Percentiles rank a stretch among this genome's conserved stretches.
Evolutionary conservation across 2,113 vertebrate species (phyloP).

Genomic region (Myotis davidii): DNA sequence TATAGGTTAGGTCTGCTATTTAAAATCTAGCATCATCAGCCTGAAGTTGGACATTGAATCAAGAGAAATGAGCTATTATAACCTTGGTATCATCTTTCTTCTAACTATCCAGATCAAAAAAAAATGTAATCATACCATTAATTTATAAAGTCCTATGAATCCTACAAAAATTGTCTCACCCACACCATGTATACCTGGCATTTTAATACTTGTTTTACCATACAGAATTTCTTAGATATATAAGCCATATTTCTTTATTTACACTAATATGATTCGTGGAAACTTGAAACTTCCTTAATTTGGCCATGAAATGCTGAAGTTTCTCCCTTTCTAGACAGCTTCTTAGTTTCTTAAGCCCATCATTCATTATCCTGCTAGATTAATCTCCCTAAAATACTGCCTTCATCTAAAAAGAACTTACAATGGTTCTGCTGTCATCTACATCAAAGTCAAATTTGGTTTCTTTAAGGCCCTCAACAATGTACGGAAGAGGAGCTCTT

Average conservation of each 20-base stretch:
- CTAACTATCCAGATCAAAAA: neutral
- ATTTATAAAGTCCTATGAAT: neutral
- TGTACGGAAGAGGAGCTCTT: neutral
- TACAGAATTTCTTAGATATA: neutral
- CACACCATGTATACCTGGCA: neutral
- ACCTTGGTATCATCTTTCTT: neutral
- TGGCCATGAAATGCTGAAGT: neutral
- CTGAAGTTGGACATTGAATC: neutral
- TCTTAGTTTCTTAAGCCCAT: neutral
- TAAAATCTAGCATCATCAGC: neutral
- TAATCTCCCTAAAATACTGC: neutral
- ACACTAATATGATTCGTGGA: neutral
- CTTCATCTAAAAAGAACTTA: neutral
- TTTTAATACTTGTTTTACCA: neutral
- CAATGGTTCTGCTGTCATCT: neutral
- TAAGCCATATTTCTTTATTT: neutral
- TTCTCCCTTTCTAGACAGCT: neutral
- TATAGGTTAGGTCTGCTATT: neutral
- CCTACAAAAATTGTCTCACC: neutral
- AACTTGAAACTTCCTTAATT: neutral
- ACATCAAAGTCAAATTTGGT: neutral
- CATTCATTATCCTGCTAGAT: neutral
- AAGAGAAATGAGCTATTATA: neutral
- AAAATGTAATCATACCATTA: neutral
- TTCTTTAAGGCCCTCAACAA: neutral